Conservation (phyloP, 2,797 vertebrate species). For the Gymnopithys bicolor region DNA sequence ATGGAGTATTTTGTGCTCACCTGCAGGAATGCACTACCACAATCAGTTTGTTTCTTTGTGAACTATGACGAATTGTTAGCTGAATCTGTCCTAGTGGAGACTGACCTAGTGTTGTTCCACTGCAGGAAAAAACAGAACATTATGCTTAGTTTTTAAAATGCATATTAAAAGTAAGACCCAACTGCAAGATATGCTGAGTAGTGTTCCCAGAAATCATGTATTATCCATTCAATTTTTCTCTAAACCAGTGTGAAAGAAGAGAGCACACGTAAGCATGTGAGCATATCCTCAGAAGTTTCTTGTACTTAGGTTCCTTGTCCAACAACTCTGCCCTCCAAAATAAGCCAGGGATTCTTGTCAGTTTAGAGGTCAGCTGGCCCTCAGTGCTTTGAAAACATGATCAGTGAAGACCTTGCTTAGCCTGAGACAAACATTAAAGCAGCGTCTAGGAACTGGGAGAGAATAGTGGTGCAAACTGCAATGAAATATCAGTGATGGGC, state of each 20-base stretch:
- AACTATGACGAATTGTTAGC: constrained; percentile 91
- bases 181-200: background rate
- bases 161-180: background rate
- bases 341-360: background rate
- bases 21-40: constrained; percentile 93
- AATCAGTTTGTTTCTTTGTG: constrained; percentile 93
- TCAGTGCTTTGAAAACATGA: background rate
- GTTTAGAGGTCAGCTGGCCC: background rate
- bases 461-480: background rate
- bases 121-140: constrained; percentile 59
- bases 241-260: background rate
- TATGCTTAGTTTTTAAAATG: background rate
- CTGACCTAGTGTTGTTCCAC: constrained; percentile 86
- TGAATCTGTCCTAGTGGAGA: constrained; percentile 91
- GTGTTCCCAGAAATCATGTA: background rate
- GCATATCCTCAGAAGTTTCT: background rate
- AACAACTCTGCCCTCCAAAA: background rate
- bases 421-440: background rate
- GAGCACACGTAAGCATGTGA: accelerated
- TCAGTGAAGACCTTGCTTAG: background rate
- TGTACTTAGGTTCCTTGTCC: background rate
- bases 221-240: background rate
- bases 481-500: background rate
- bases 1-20: constrained; percentile 65
- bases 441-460: background rate